These are phyloP conservation scores for Embidobia sp. DNA, from an alignment of 2,888 invertebrate genomes.

Conservation along the genomic window DNA sequence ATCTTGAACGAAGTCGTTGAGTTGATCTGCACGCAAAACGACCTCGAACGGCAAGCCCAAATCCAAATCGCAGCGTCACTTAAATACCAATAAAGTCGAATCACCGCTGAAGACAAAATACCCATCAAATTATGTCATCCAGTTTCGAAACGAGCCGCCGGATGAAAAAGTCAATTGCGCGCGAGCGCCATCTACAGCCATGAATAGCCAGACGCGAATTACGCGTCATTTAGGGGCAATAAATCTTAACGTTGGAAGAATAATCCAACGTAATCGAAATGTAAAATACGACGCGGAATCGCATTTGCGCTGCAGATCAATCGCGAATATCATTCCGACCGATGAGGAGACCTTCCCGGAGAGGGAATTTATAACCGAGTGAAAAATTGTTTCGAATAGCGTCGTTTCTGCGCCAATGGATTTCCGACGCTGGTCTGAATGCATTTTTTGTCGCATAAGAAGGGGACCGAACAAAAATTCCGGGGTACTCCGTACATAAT, in stretches of 20 bases:
- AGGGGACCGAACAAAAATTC: too few species aligned
- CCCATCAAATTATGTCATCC: conserved; percentile 19
- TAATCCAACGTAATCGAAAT: conserved; percentile 43
- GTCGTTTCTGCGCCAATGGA: conserved; percentile 10
- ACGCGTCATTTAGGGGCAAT: conserved; percentile 43
- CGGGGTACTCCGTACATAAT: too few species aligned
- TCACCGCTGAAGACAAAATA: conserved; percentile 19
- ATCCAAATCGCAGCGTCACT: conserved; percentile 9
- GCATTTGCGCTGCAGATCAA: conserved; percentile 39
- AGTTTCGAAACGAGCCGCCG: conserved; percentile 6
- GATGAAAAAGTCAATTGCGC: conserved; percentile 38
- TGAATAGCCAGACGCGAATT: conserved; percentile 29
- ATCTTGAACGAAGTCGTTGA: too few species aligned
- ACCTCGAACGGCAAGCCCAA: too few species aligned
- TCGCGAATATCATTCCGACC: conserved; percentile 5
- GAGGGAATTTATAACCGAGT: conserved; percentile 25
- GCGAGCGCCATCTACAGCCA: conserved; percentile 12
- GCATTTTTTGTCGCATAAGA: too few species aligned
- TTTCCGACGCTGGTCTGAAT: background rate
- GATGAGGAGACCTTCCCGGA: background rate
- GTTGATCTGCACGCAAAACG: background rate
- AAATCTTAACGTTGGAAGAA: conserved; percentile 36
- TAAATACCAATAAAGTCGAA: conserved; percentile 29
- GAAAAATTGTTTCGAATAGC: conserved; percentile 20
- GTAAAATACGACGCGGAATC: conserved; percentile 42